Conservation (phyloP, 2,797 vertebrate genomes). For the Ceryle rudis region DNA sequence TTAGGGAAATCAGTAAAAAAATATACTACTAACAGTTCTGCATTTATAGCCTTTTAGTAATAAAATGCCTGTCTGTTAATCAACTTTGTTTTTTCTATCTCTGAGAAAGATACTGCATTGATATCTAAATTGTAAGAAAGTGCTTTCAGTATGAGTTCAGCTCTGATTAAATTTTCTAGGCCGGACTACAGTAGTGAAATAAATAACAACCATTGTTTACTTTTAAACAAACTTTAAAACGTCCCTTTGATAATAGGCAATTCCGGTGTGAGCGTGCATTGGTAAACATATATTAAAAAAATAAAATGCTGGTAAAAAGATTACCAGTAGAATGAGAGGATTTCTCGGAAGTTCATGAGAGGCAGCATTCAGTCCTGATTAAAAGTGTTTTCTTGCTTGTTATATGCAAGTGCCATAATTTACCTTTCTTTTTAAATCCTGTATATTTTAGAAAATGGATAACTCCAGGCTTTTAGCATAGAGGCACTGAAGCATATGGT, state of each 20-base stretch:
- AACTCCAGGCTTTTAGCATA: constrained; percentile 72
- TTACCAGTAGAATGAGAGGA: neutral
- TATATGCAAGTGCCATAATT: neutral
- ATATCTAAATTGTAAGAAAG: neutral
- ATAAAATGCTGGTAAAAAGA: neutral
- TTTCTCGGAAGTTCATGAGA: constrained; percentile 8
- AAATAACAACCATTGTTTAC: neutral
- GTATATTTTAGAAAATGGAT: constrained; percentile 38
- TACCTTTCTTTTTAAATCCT: constrained; percentile 23
- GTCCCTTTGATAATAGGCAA: neutral
- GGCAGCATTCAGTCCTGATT: neutral
- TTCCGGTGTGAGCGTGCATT: neutral
- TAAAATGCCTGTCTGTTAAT: neutral
- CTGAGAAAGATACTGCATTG: neutral
- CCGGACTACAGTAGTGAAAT: neutral
- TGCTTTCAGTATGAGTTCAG: neutral
- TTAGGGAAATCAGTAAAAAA: neutral
- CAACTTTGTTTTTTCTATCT: neutral
- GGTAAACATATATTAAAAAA: neutral
- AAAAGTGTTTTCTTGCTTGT: neutral
- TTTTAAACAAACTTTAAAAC: neutral
- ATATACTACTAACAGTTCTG: neutral
- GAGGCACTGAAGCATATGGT: constrained; percentile 82
- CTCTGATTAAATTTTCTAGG: neutral
- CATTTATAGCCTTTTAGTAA: neutral